phyloP scores from a whole-genome alignment of 64 coral and sea anemone genomes.

The Cladopsammia gracilis region DNA sequence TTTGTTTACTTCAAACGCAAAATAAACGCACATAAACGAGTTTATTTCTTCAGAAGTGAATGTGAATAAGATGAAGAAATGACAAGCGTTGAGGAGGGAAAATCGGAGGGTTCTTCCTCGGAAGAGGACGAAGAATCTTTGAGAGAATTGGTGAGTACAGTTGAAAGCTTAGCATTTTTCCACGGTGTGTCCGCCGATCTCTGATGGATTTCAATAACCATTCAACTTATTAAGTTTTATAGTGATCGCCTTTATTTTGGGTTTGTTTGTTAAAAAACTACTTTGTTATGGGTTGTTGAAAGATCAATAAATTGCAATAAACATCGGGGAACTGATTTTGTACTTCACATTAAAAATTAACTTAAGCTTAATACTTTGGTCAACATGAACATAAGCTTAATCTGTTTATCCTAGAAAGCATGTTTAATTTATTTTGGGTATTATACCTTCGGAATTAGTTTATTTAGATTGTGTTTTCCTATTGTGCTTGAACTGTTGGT shows the following conservation, averaged over 20 bases:
- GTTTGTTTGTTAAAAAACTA: neutral
- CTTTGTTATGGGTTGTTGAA: neutral
- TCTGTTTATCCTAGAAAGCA: no score
- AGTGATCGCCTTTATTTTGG: neutral
- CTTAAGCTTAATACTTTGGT: no score
- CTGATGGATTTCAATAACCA: neutral
- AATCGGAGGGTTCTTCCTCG: conserved; percentile 23
- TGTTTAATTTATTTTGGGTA: neutral
- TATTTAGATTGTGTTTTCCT: no score
- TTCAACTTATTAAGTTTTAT: no score
- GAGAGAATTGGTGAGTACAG: conserved; percentile 79
- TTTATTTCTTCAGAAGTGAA: neutral
- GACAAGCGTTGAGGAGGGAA: conserved; percentile 41
- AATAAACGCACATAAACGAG: neutral
- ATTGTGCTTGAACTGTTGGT: no score
- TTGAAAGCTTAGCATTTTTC: neutral
- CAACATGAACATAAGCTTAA: no score
- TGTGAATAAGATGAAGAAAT: conserved; percentile 49
- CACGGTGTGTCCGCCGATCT: neutral
- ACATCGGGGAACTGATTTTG: neutral
- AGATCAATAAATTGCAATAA: neutral
- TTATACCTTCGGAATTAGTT: no score
- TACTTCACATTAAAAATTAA: neutral
- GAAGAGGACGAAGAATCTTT: conserved; percentile 82
- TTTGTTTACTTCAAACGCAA: neutral